Evolutionary conservation across 2,888 invertebrate genomes (phyloP).

Genomic region (Rhamphomyia laevipes): DNA sequence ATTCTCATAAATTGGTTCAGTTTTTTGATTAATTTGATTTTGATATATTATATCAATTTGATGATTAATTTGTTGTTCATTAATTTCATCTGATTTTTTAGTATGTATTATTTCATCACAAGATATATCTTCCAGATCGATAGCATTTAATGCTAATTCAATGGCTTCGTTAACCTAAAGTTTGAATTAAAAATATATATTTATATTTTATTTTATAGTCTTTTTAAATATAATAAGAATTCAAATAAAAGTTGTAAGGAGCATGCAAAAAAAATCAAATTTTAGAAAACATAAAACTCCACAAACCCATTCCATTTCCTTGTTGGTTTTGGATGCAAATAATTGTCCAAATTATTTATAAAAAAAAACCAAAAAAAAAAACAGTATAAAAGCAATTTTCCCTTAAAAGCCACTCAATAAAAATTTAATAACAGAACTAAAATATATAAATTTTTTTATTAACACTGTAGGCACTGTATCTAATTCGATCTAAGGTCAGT

Average conservation of each 20-base stretch:
- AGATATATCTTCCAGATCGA: constrained; percentile 38
- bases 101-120: constrained; percentile 10
- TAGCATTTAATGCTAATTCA: constrained; percentile 50
- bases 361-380: background rate
- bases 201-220: too few species aligned
- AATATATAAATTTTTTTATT: background rate
- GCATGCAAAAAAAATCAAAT: constrained; percentile 14
- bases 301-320: background rate
- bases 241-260: constrained; percentile 2
- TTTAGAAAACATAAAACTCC: constrained; percentile 11
- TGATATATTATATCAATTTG: background rate
- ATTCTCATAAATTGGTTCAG: constrained; percentile 40
- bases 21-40: background rate
- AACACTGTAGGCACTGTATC: background rate
- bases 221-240: constrained; percentile 10
- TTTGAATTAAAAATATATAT: constrained; percentile 5
- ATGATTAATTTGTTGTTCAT: constrained; percentile 9
- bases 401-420: background rate
- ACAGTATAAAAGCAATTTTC: background rate
- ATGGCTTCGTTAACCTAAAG: constrained; percentile 50
- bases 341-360: background rate
- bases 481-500: background rate
- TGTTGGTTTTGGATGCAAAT: background rate
- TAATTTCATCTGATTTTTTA: constrained; percentile 28
- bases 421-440: background rate